These are phyloP conservation scores for Drosophila busckii DNA, from an alignment of 1,140 invertebrate species.

Conservation along the genomic window DNA sequence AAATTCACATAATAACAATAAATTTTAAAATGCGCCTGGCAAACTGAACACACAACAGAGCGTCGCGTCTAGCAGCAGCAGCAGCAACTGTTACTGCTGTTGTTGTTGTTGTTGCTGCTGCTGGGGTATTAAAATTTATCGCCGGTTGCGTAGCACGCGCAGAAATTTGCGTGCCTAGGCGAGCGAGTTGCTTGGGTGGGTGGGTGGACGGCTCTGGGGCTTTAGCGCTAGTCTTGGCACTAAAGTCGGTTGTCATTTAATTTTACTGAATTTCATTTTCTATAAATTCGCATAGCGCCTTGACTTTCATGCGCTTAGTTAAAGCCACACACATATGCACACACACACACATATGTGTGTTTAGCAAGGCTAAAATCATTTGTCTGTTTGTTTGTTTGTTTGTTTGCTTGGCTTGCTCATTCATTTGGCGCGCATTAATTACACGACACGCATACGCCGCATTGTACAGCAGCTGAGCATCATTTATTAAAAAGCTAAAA, in stretches of 20 bases:
- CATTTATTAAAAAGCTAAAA: conserved; percentile 68
- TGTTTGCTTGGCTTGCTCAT: conserved; percentile 45
- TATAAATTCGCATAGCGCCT: no score
- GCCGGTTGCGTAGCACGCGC: conserved; percentile 66
- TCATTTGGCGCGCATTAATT: conserved; percentile 72
- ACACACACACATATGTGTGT: neutral
- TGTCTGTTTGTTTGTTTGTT: conserved; percentile 36
- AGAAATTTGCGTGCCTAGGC: conserved; percentile 56
- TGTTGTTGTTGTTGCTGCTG: conserved; percentile 5
- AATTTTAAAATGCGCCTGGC: conserved; percentile 68
- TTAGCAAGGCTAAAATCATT: conserved; percentile 41
- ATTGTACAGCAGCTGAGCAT: conserved; percentile 16
- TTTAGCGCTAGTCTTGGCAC: no score
- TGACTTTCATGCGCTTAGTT: no score
- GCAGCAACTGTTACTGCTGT: neutral
- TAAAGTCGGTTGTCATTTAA: no score
- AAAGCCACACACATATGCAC: conserved; percentile 42
- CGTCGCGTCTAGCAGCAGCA: no score
- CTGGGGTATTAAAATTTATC: conserved; percentile 72
- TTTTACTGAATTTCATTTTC: no score
- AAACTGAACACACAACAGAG: no score
- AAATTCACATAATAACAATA: conserved; percentile 78
- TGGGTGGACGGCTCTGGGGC: neutral
- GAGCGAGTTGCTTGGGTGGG: neutral
- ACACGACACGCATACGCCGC: conserved; percentile 58